These are phyloP conservation scores for Cariama cristata DNA, from an alignment of 2,113 vertebrate genomes.

Conservation along the genomic window DNA sequence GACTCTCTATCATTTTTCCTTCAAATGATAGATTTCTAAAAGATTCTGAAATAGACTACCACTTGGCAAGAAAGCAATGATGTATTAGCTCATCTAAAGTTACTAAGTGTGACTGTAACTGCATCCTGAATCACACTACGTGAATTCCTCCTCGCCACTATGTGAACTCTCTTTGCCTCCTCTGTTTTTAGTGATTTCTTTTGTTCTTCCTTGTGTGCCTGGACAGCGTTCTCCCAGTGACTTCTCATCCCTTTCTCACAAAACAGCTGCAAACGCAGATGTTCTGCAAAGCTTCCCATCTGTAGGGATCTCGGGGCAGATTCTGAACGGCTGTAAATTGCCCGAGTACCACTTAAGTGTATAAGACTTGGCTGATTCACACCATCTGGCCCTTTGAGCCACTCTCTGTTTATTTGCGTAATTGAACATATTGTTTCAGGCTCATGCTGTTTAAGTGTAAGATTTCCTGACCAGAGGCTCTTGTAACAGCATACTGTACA, in stretches of 20 bases:
- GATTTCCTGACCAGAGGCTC: constrained; percentile 17
- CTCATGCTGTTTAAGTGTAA: constrained; percentile 31
- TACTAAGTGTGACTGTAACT: neutral
- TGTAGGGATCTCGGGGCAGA: neutral
- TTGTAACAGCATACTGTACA: neutral
- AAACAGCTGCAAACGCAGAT: neutral
- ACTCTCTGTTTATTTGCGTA: constrained; percentile 39
- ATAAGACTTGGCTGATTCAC: neutral
- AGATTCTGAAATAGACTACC: neutral
- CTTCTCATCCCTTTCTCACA: neutral
- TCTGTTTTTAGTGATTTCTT: neutral
- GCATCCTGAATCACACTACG: neutral
- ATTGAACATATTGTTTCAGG: constrained; percentile 39
- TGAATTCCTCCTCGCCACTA: neutral
- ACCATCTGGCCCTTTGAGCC: constrained; percentile 36
- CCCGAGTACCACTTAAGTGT: neutral
- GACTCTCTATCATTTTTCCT: neutral
- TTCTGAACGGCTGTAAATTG: constrained; percentile 2
- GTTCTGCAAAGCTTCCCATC: neutral
- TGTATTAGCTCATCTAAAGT: neutral
- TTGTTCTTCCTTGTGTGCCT: neutral
- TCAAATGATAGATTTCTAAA: neutral
- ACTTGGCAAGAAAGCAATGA: neutral
- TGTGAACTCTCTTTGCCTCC: neutral
- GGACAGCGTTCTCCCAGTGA: neutral